A percentile compares a stretch with the other conserved stretches of the same genome.
These are phyloP conservation scores for Platysternon megacephalum DNA, from an alignment of 2,113 vertebrate genomes.

Conservation along the genomic window DNA sequence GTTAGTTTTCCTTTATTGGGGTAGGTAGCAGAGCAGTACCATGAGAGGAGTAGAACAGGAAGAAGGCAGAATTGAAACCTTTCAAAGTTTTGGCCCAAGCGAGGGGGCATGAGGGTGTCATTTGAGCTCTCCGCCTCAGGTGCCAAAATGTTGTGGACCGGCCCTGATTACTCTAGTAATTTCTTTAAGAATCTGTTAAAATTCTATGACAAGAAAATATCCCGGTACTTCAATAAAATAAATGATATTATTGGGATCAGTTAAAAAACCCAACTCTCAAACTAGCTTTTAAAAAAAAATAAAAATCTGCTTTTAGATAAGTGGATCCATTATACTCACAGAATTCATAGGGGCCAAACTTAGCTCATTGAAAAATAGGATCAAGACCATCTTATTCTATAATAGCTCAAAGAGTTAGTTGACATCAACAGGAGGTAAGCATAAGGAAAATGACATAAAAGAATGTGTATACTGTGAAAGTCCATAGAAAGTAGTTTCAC, in stretches of 20 bases:
- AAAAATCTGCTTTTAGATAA: not conserved
- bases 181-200: slow-evolving; percentile 6
- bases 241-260: not conserved
- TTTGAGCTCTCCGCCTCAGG: too few relatives aligned
- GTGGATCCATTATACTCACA: not conserved
- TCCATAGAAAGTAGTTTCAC: not conserved
- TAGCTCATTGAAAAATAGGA: not conserved
- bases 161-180: not conserved
- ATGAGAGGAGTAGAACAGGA: too few relatives aligned
- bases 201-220: not conserved
- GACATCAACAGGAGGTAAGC: not conserved
- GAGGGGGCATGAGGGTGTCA: too few relatives aligned
- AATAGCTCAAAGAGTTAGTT: not conserved
- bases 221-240: not conserved
- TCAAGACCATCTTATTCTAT: not conserved
- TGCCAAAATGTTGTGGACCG: too few relatives aligned
- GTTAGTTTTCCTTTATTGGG: too few relatives aligned
- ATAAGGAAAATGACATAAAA: not conserved
- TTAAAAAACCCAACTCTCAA: not conserved
- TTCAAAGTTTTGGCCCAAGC: too few relatives aligned
- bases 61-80: too few relatives aligned
- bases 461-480: not conserved
- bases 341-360: not conserved
- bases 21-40: too few relatives aligned
- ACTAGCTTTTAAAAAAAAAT: not conserved